These are phyloP conservation scores for Lucifuga dentata DNA, from an alignment of 2,113 vertebrate genomes.

Conservation along the genomic window DNA sequence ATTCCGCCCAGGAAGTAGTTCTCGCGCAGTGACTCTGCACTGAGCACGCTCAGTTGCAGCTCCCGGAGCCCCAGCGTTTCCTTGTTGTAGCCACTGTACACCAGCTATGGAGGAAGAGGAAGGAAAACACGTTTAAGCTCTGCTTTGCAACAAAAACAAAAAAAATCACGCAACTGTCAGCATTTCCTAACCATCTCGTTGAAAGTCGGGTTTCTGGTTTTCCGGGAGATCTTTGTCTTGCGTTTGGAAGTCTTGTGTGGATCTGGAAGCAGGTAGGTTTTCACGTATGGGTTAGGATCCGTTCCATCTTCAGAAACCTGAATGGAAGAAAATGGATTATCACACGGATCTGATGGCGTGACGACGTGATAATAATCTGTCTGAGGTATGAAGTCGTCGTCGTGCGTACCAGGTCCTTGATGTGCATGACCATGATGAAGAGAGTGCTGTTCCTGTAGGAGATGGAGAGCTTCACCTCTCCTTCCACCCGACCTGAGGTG, in stretches of 20 bases:
- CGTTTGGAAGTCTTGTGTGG: constrained; percentile 95
- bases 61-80: constrained; percentile 92
- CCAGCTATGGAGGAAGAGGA: constrained; percentile 83
- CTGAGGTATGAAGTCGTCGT: not conserved
- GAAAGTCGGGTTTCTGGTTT: constrained; percentile 97
- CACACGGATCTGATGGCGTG: too few relatives aligned
- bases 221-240: constrained; percentile 96
- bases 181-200: constrained; percentile 93
- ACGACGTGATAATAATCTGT: not conserved
- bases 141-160: too few relatives aligned
- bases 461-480: constrained; percentile 96
- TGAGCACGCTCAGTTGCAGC: constrained; percentile 95
- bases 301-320: constrained; percentile 95
- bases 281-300: constrained; percentile 98
- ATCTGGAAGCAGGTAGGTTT: constrained; percentile 97
- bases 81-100: constrained; percentile 95
- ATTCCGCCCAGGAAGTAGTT: constrained; percentile 96
- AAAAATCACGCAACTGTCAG: too few relatives aligned
- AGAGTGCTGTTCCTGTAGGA: constrained; percentile 97
- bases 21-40: constrained; percentile 95
- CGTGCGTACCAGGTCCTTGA: constrained; percentile 87
- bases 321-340: not conserved
- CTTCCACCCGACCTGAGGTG: constrained; percentile 90
- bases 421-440: constrained; percentile 99
- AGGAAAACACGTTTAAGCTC: constrained; percentile 1